A percentile compares a stretch with the other conserved stretches of the same genome.
These are phyloP conservation scores for Tenebrosternarchus preto DNA, from an alignment of 2,113 vertebrate genomes.

Conservation along the genomic window DNA sequence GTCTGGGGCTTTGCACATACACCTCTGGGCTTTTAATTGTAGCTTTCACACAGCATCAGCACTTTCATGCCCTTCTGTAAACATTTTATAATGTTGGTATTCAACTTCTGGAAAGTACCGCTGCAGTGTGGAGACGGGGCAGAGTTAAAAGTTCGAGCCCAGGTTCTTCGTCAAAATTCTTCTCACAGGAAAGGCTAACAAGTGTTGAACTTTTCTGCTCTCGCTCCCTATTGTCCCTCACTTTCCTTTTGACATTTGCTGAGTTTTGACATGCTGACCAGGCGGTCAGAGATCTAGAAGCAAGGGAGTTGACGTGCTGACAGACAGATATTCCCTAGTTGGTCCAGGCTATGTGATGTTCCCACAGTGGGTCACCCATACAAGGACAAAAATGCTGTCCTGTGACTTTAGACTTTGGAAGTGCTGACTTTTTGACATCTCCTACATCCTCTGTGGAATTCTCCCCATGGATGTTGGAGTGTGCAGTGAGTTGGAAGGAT, in stretches of 20 bases:
- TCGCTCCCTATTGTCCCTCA: constrained; percentile 12
- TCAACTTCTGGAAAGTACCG: neutral
- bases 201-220: constrained; percentile 25
- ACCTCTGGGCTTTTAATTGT: neutral
- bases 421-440: constrained; percentile 63
- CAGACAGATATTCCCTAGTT: constrained; percentile 24
- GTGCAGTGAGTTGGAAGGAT: neutral
- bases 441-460: neutral
- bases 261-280: constrained; percentile 24
- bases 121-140: neutral
- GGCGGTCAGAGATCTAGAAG: constrained; percentile 14
- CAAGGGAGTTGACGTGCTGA: neutral
- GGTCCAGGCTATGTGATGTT: constrained; percentile 54
- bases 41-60: constrained; percentile 29
- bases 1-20: neutral
- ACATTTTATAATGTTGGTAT: constrained; percentile 30
- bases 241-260: constrained; percentile 38
- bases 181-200: neutral
- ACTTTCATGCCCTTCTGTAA: constrained; percentile 32
- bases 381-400: constrained; percentile 62
- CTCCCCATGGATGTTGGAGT: constrained; percentile 32
- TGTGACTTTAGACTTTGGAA: constrained; percentile 62
- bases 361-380: constrained; percentile 52
- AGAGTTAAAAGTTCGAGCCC: neutral
- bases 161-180: constrained; percentile 2